A percentile compares a stretch with the other conserved stretches of the same genome.
Conservation (phyloP, 2,113 vertebrate genomes). For the Pomatorhinus ruficollis region DNA sequence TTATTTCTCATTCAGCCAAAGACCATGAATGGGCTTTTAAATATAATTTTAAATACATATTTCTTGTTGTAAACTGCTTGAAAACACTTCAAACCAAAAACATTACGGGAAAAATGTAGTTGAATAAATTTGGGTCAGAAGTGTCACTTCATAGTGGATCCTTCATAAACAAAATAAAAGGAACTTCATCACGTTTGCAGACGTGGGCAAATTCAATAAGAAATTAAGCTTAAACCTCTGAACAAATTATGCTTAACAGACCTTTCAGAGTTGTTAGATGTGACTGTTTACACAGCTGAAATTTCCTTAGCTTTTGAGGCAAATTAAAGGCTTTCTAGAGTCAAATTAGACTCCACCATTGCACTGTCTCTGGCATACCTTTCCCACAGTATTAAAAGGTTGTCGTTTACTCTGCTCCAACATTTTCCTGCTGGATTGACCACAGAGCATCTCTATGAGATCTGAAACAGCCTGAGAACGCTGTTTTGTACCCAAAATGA, state of each 20-base stretch:
- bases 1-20: neutral
- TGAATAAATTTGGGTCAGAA: neutral
- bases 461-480: neutral
- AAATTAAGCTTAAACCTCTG: neutral
- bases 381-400: neutral
- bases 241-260: neutral
- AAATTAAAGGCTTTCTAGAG: neutral
- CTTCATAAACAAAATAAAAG: neutral
- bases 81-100: neutral
- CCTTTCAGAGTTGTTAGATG: neutral
- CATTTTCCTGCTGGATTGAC: neutral
- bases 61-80: neutral
- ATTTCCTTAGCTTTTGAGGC: neutral
- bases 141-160: neutral
- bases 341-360: neutral
- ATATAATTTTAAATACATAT: neutral
- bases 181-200: neutral
- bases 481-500: neutral
- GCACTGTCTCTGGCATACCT: neutral
- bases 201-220: neutral
- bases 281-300: neutral
- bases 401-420: fast-evolving
- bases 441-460: neutral
- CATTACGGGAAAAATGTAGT: neutral
- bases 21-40: neutral